These are phyloP conservation scores for Pollenia angustigena DNA, from an alignment of 2,888 invertebrate species.

Conservation along the genomic window DNA sequence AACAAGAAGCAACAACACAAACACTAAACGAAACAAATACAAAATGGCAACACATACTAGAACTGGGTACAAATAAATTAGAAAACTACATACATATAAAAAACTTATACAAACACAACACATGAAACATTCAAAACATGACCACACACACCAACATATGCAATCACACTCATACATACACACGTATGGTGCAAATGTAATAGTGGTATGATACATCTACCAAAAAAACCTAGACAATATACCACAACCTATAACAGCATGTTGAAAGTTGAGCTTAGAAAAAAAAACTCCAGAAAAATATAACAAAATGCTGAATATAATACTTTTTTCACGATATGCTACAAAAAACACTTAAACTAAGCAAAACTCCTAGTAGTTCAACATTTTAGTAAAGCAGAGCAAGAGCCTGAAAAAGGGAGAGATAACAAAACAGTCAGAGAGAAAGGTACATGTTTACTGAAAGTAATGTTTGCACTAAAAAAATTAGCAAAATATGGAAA, in stretches of 20 bases:
- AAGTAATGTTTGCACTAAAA: background rate
- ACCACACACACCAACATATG: background rate
- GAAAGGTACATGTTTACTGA: conserved; percentile 8
- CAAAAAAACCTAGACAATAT: conserved; percentile 52
- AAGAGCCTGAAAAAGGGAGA: background rate
- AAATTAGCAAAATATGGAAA: no score
- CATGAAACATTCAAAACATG: conserved; percentile 35
- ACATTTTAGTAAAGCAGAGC: conserved; percentile 7
- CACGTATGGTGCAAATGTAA: conserved; percentile 9
- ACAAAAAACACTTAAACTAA: conserved; percentile 52
- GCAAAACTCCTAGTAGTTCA: conserved; percentile 45
- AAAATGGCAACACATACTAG: conserved; percentile 49
- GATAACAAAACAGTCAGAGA: background rate
- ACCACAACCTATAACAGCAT: conserved; percentile 63
- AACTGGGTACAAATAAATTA: conserved; percentile 61
- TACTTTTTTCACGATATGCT: conserved; percentile 28
- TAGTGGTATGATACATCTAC: conserved; percentile 7
- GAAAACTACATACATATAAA: conserved; percentile 45
- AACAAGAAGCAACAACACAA: conserved; percentile 54
- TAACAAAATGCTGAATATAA: conserved; percentile 7
- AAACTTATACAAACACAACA: conserved; percentile 10
- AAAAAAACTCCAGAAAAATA: background rate
- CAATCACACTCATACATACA: conserved; percentile 5
- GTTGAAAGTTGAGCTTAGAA: conserved; percentile 62
- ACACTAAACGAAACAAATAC: conserved; percentile 21